Evolutionary conservation across 2,888 invertebrate species (phyloP).

Genomic region (Drosophila limbata): DNA sequence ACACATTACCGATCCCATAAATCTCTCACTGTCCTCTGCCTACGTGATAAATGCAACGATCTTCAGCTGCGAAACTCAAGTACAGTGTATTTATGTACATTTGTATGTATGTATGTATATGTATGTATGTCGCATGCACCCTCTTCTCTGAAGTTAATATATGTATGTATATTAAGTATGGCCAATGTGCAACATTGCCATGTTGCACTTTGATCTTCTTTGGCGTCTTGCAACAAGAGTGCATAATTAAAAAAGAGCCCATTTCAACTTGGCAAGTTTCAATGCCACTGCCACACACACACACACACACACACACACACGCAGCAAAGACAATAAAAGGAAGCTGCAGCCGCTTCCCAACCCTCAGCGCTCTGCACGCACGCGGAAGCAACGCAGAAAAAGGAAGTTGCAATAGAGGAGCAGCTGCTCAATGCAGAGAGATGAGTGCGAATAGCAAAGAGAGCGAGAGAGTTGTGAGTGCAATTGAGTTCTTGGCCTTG

Average conservation of each 20-base stretch:
- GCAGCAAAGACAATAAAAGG: neutral
- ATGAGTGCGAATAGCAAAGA: conserved; percentile 4
- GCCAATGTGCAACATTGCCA: conserved; percentile 9
- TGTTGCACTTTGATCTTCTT: conserved; percentile 54
- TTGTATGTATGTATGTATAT: neutral
- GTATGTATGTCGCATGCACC: conserved; percentile 11
- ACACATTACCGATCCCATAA: conserved; percentile 5
- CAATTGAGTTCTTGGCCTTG: conserved; percentile 4
- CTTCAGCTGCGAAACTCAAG: conserved; percentile 21
- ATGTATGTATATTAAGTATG: conserved; percentile 4
- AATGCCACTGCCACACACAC: conserved; percentile 21
- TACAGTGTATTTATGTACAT: conserved; percentile 3
- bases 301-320: conserved; percentile 1
- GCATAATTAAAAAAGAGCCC: conserved; percentile 27
- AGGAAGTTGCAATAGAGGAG: conserved; percentile 58
- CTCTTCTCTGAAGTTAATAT: conserved; percentile 12
- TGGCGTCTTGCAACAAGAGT: conserved; percentile 29
- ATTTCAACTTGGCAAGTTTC: conserved; percentile 31
- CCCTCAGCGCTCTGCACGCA: conserved; percentile 13
- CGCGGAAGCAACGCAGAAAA: conserved; percentile 58
- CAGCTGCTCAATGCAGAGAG: conserved; percentile 34
- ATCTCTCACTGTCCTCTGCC: conserved; percentile 15
- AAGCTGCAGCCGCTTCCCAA: conserved; percentile 10
- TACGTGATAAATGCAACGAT: conserved; percentile 57
- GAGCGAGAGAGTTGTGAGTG: conserved; percentile 8